phyloP scores from a whole-genome alignment of 2,888 invertebrate species.

The Ophioninae sp. region DNA sequence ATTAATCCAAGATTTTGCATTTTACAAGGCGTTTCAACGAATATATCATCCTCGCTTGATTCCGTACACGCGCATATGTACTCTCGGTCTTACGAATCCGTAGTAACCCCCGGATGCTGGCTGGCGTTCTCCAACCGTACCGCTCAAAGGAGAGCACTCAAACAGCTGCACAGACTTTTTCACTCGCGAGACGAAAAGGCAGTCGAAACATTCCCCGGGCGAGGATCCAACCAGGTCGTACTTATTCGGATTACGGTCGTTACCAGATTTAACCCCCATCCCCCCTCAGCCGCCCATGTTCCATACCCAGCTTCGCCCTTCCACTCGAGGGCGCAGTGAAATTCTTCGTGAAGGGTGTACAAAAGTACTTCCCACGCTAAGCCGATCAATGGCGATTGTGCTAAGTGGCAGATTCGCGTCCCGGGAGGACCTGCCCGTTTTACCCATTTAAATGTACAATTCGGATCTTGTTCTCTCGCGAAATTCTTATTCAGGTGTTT shows the following conservation, averaged over 20 bases:
- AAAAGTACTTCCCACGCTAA: not conserved
- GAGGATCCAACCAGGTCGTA: conserved; percentile 66
- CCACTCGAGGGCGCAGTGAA: not conserved
- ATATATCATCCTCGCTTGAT: not conserved
- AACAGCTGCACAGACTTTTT: not conserved
- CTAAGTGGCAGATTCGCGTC: not conserved
- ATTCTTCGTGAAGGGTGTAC: conserved; percentile 1
- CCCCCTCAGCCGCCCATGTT: no score
- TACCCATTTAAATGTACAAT: not conserved
- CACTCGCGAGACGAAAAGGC: conserved; percentile 13
- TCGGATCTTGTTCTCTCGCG: no score
- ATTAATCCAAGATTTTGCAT: conserved; percentile 6
- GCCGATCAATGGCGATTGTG: not conserved
- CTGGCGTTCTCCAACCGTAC: no score
- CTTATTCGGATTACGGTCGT: conserved; percentile 69
- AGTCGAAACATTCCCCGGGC: conserved; percentile 42
- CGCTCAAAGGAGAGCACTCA: no score
- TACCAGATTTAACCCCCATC: conserved; percentile 51
- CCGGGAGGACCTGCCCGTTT: not conserved
- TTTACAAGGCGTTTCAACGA: not conserved
- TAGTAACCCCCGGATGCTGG: no score
- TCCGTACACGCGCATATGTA: not conserved
- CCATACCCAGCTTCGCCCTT: no score
- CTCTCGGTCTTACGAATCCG: not conserved
- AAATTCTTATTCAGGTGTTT: no score